Base-by-base conservation (phyloP, 2,113 vertebrate genomes). In the Pangasianodon gigas region DNA sequence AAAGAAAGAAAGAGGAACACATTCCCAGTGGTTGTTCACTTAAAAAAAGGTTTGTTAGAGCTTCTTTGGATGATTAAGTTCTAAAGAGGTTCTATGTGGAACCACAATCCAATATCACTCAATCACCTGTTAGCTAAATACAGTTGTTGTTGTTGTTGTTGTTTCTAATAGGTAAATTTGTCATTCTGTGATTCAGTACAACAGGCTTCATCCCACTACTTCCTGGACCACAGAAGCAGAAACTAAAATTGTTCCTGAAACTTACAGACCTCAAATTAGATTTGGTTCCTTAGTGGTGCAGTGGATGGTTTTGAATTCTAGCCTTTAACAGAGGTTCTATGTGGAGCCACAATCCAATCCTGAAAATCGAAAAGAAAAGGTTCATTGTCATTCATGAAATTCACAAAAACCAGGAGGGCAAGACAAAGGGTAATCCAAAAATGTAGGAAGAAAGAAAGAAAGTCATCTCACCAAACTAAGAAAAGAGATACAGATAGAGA, bases 401-500 rank as follows among this genome's bases (percentile, higher is more conserved):
- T 26, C 4, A 62, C 9, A 29, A 26, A 65, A 29, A 65, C 0
- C 9, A n/a, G 9, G 62, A 65, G 9, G 7, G 10, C 9, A n/a
- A 65, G 10, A 65, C 9, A 65, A 29, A 67, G 2, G 9, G 29
- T 9, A n/a, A n/a, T 29, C 10, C 26, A 13, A 11, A 13, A 67
- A 13, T 92, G 91, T 6, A n/a, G 93, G 16, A 16, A 32, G 67
- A 69, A 16, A 2, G 29, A 44, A 62, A 75, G 46, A 65, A 74
- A 51, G 67, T 56, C 2, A 16, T 56, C 3, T 56, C 13, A 56
- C 2, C 3, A 0, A 16, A 56, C 9, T 51, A 56, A 81, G 32
- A 54, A 71, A 74, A 81, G 84, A 56, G 18, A 37, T 5, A 1
- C 18, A 37, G 24, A 52, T 56, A 56, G 79, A 62, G 18, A 18